These are phyloP conservation scores for Colostygia pectinataria DNA, from an alignment of 2,888 invertebrate genomes.

Conservation along the genomic window DNA sequence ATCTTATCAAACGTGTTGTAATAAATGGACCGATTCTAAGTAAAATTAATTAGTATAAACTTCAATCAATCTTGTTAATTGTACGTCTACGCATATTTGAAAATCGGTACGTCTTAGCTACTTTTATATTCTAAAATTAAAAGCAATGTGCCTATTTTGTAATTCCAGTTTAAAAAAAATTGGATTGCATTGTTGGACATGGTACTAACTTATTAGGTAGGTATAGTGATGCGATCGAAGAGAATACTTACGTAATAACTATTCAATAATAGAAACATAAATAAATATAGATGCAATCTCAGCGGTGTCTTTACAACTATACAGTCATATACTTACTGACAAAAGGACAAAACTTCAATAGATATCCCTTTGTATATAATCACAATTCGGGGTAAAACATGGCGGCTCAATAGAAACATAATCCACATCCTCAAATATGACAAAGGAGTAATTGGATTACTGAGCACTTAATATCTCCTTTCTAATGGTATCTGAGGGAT, in stretches of 20 bases:
- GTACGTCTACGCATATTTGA: too few relatives aligned
- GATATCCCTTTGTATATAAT: constrained; percentile 70
- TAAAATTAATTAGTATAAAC: constrained; percentile 38
- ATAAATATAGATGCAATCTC: constrained; percentile 24
- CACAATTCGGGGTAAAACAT: constrained; percentile 69
- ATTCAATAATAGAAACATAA: constrained; percentile 9
- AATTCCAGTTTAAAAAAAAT: too few relatives aligned
- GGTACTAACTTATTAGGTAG: too few relatives aligned
- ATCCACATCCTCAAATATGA: constrained; percentile 79
- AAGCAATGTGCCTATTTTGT: too few relatives aligned
- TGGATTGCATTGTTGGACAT: too few relatives aligned
- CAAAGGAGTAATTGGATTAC: constrained; percentile 82
- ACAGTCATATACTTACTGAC: constrained; percentile 61
- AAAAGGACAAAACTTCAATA: constrained; percentile 66
- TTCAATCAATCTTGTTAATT: neutral
- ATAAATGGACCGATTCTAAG: constrained; percentile 40
- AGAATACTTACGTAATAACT: too few relatives aligned
- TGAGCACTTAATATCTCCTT: constrained; percentile 76
- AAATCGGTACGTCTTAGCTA: too few relatives aligned
- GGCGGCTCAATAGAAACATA: constrained; percentile 75
- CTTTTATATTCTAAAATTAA: too few relatives aligned
- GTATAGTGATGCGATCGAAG: too few relatives aligned
- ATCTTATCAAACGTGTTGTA: constrained; percentile 32
- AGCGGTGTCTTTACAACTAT: constrained; percentile 61
- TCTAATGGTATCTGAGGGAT: constrained; percentile 49